phyloP scores from a whole-genome alignment of 2,113 vertebrate genomes.

The Strigops habroptila region DNA sequence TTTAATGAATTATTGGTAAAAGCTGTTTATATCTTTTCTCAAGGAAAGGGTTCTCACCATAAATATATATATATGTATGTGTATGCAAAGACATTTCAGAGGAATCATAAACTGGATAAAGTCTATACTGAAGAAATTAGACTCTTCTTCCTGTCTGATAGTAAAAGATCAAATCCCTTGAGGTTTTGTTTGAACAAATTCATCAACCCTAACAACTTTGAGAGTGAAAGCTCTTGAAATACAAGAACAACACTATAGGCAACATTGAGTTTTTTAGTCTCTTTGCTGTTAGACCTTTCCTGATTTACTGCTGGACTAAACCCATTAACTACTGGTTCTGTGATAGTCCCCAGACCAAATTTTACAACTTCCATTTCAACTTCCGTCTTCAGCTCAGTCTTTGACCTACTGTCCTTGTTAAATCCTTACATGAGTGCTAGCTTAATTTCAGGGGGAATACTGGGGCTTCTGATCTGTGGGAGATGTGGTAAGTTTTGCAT shows the following conservation, averaged over 20 bases:
- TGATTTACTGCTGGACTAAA: conserved; percentile 46
- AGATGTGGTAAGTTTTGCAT: not conserved
- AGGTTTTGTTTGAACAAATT: conserved; percentile 17
- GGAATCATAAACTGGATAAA: not conserved
- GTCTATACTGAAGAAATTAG: not conserved
- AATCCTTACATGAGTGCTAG: not conserved
- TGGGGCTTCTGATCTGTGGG: not conserved
- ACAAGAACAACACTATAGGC: not conserved
- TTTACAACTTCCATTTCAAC: conserved; percentile 26
- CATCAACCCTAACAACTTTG: not conserved
- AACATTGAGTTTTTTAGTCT: not conserved
- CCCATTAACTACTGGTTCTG: not conserved
- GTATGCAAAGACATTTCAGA: not conserved
- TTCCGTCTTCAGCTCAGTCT: not conserved
- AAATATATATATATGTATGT: not conserved
- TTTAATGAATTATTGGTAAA: not conserved
- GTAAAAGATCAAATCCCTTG: not conserved
- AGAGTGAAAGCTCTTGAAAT: not conserved
- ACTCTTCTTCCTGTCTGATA: not conserved
- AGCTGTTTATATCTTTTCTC: not conserved
- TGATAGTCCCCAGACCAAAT: not conserved
- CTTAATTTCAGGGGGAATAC: not conserved
- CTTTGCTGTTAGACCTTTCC: not conserved
- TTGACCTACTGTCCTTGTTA: not conserved
- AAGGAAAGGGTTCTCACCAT: not conserved